phyloP scores from a whole-genome alignment of 2,888 invertebrate species.

The Cyaniris semiargus region DNA sequence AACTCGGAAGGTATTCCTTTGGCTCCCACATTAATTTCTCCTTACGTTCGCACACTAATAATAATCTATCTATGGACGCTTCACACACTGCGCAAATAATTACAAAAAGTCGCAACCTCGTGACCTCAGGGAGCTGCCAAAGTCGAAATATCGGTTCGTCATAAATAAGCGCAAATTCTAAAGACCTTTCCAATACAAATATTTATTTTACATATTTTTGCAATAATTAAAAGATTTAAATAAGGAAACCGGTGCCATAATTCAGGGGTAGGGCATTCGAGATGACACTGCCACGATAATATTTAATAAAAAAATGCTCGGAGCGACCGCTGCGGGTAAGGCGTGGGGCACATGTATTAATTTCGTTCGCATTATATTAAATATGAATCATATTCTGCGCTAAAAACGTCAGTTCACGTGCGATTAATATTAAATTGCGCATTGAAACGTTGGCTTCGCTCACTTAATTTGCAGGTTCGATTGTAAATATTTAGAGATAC shows the following conservation, averaged over 20 bases:
- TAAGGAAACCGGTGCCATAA: conserved; percentile 37
- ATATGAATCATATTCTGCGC: conserved; percentile 1
- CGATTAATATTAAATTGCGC: conserved; percentile 9
- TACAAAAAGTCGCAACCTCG: neutral
- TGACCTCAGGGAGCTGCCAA: neutral
- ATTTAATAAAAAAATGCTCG: conserved; percentile 41
- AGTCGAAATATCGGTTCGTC: conserved; percentile 3
- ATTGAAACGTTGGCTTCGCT: conserved; percentile 18
- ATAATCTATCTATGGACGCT: no score
- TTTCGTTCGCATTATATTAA: conserved; percentile 11
- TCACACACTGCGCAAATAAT: neutral
- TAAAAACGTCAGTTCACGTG: conserved; percentile 6
- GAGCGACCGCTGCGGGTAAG: conserved; percentile 16
- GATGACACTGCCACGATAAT: conserved; percentile 42
- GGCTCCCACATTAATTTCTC: no score
- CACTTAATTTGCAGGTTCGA: conserved; percentile 18
- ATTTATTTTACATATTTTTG: conserved; percentile 31
- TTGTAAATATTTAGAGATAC: conserved; percentile 1
- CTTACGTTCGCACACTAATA: no score
- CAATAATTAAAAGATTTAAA: conserved; percentile 35
- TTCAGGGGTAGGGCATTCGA: conserved; percentile 42
- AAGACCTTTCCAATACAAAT: conserved; percentile 24
- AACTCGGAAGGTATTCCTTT: no score
- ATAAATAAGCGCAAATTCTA: conserved; percentile 11
- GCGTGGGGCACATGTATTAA: conserved; percentile 23